Evolutionary conservation across 2,888 invertebrate genomes (phyloP).

Genomic region (Drosophila rubida): DNA sequence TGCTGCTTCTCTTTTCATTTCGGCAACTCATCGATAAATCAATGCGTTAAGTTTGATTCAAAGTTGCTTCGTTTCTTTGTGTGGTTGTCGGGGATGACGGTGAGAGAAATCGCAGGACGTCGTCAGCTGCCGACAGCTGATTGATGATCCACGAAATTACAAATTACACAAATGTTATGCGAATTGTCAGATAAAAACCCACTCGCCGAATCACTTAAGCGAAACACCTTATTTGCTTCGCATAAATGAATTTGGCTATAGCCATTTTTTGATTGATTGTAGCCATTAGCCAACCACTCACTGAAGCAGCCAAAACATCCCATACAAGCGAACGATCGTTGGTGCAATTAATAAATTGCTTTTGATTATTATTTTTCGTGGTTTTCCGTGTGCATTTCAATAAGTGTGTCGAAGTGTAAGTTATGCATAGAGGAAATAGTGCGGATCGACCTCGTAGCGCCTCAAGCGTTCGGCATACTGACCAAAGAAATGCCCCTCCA

Average conservation of each 20-base stretch:
- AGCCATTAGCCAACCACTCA: conserved; percentile 26
- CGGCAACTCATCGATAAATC: conserved; percentile 73
- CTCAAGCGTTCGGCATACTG: conserved; percentile 46
- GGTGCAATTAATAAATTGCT: neutral
- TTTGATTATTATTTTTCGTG: neutral
- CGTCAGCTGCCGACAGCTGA: conserved; percentile 71
- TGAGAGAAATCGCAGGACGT: conserved; percentile 48
- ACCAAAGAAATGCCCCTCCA: conserved; percentile 49
- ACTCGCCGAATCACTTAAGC: conserved; percentile 61
- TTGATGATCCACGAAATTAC: conserved; percentile 77
- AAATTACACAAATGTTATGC: conserved; percentile 75
- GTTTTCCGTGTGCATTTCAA: neutral
- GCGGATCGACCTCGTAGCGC: conserved; percentile 86
- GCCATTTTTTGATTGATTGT: conserved; percentile 63
- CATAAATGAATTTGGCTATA: conserved; percentile 36
- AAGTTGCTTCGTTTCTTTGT: neutral
- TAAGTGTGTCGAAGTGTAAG: too few relatives aligned
- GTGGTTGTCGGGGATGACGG: neutral
- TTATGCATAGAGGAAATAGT: conserved; percentile 89
- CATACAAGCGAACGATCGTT: neutral
- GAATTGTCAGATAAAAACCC: conserved; percentile 52
- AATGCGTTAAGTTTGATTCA: conserved; percentile 54
- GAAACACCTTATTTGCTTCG: conserved; percentile 67
- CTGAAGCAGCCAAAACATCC: neutral
- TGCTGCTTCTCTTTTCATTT: conserved; percentile 18